Percentiles rank a stretch among this genome's conserved stretches.
Evolutionary conservation across 2,797 vertebrate genomes (phyloP).

Genomic region (Anguilla pacifica): DNA sequence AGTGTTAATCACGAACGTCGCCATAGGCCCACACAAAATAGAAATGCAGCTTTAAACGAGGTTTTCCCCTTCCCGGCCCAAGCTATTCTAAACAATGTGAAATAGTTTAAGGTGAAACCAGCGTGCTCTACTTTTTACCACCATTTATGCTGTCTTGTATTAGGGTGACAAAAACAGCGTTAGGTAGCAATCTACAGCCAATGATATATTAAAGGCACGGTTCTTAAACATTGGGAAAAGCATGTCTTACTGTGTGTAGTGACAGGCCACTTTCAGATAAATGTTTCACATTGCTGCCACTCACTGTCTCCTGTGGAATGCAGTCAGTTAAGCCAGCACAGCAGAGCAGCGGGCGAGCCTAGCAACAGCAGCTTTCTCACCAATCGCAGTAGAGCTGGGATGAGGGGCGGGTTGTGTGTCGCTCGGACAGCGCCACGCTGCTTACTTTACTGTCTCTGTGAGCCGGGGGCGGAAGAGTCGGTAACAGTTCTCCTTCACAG

Average conservation of each 20-base stretch:
- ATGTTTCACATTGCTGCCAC: neutral
- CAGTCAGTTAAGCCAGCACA: conserved; percentile 6
- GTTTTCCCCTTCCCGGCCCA: neutral
- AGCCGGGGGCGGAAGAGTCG: conserved; percentile 18
- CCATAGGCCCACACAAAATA: neutral
- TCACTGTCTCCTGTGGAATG: conserved; percentile 28
- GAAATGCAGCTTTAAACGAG: neutral
- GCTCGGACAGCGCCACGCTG: conserved; percentile 29
- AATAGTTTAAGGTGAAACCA: neutral
- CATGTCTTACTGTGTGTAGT: neutral
- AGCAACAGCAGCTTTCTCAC: conserved; percentile 36
- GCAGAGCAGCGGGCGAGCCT: conserved; percentile 41
- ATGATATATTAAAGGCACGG: neutral
- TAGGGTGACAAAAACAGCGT: neutral
- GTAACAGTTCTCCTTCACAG: conserved; percentile 1
- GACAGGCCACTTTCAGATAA: conserved; percentile 10
- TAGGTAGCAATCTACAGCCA: neutral
- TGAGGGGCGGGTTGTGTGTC: conserved; percentile 16
- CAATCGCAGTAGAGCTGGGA: conserved; percentile 36
- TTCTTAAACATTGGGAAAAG: neutral
- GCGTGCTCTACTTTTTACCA: neutral
- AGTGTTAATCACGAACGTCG: neutral
- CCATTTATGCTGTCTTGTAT: neutral
- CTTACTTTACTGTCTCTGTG: neutral
- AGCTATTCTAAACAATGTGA: neutral